Conservation (phyloP, 2,113 vertebrate genomes). For the Petromus typicus region DNA sequence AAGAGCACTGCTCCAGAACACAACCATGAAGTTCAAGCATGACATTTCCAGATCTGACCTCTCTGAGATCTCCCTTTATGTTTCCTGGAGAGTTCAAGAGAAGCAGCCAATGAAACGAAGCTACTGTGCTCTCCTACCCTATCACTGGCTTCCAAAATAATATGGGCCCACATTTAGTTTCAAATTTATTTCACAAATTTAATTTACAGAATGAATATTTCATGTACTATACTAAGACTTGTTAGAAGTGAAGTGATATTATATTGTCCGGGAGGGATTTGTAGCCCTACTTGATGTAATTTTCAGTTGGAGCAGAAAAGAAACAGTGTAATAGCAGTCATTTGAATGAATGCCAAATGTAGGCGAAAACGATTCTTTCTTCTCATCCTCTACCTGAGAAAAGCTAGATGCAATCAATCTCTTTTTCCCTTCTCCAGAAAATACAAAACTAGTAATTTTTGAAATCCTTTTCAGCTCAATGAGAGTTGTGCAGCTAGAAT, state of each 20-base stretch:
- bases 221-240: neutral
- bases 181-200: neutral
- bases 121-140: neutral
- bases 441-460: neutral
- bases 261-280: neutral
- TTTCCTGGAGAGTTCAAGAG: neutral
- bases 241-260: neutral
- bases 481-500: neutral
- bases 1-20: neutral
- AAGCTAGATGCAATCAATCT: neutral
- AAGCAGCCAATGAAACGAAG: neutral
- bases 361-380: neutral
- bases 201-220: neutral
- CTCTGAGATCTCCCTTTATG: accelerated
- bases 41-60: neutral
- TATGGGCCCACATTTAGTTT: neutral
- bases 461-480: neutral
- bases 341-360: neutral
- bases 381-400: neutral
- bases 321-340: neutral
- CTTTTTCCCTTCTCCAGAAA: neutral
- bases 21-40: neutral
- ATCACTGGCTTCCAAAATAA: neutral
- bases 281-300: neutral
- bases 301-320: neutral